phyloP scores from a whole-genome alignment of 2,113 vertebrate genomes.

The Bubo blakistoni region DNA sequence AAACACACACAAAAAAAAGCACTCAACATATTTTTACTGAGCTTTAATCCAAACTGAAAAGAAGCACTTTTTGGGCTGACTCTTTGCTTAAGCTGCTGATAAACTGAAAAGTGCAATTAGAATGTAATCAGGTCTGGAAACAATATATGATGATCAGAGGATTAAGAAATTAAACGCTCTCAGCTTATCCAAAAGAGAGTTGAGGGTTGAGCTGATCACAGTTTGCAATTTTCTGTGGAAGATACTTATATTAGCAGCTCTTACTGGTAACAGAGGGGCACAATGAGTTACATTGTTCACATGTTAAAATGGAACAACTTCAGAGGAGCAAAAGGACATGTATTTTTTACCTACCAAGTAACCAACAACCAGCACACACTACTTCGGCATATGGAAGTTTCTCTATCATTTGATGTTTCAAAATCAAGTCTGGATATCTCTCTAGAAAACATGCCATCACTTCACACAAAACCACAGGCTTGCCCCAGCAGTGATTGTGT shows the following conservation, averaged over 20 bases:
- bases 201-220: neutral
- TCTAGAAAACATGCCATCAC: neutral
- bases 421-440: neutral
- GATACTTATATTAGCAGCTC: neutral
- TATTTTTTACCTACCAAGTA: neutral
- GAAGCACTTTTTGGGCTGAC: neutral
- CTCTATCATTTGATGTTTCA: neutral
- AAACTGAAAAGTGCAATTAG: neutral
- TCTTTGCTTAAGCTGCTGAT: neutral
- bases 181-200: neutral
- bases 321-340: neutral
- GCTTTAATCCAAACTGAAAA: neutral
- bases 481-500: accelerated
- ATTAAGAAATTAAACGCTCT: neutral
- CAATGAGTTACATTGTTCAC: neutral
- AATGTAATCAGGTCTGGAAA: neutral
- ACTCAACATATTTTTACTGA: neutral
- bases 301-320: neutral
- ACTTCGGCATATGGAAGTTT: neutral
- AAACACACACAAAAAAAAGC: neutral
- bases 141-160: neutral
- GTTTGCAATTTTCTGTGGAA: neutral
- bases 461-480: neutral
- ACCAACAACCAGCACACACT: neutral
- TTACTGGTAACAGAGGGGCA: neutral